Evolutionary conservation across 2,113 vertebrate species (phyloP), one percentile per base, ranked within the genome.

Genomic region (Pangasianodon hypophthalmus): DNA sequence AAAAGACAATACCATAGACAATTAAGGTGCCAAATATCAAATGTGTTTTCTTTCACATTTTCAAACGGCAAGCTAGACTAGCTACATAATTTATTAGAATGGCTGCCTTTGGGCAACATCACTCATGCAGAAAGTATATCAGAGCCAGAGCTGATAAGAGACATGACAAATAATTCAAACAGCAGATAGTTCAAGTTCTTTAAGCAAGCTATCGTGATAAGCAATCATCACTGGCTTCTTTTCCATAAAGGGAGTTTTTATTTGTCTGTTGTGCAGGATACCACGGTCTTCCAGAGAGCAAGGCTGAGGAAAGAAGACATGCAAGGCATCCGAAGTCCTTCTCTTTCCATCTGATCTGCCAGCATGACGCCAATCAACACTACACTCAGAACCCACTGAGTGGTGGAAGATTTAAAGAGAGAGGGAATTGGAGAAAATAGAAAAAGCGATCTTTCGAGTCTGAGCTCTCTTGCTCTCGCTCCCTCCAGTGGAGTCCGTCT

Each of bases 321-420:
- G 77, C 91, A 82, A 52, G 52, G 89, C 91, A 93, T 93, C 88
- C 89, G 90, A 90, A 91, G 90, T 44, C 64, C 71, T 87, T 79
- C 54, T 84, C 62, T 86, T 89, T 87, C 62, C 3, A 32, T 92
- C 44, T 90, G 92, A 93, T 95, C 94, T 94, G 87, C 91, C 94
- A 95, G 94, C 92, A 90, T 90, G 94, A 91, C 89, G 91, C 93
- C 94, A 96, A 96, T 96, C 95, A 95, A 95, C 96, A 94, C 94
- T 94, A 93, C 87, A 92, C 93, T 92, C 89, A 85, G 93, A 85
- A 90, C 93, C 94, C 29, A 77, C 92, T 44, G 81, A 85, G 84
- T 24, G 83, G 84, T 87, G 84, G n/a, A 87, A 88, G 89, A 90
- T 89, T 69, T 46, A 50, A 86, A 91, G 88, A 91, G 84, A 91